Percentiles rank a stretch among this genome's conserved stretches.
Evolutionary conservation across 2,888 invertebrate genomes (phyloP).

Genomic region (Craniophora ligustri): DNA sequence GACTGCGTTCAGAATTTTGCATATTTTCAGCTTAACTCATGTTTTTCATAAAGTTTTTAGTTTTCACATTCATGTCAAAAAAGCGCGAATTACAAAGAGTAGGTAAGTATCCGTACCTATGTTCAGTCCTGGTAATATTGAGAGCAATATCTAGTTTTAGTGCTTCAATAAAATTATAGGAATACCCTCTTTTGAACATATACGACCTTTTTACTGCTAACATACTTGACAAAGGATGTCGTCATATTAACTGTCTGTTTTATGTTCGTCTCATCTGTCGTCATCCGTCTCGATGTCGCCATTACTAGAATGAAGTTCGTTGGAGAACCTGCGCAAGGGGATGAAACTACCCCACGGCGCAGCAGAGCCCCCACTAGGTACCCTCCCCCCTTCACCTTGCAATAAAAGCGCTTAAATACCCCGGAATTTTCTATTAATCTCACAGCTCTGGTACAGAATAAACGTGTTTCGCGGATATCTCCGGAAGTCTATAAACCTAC

Average conservation of each 20-base stretch:
- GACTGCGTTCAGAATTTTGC: no score
- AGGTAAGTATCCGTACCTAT: not conserved
- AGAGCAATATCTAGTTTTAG: not conserved
- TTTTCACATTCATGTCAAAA: slow-evolving; percentile 3
- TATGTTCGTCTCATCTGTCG: slow-evolving; percentile 56
- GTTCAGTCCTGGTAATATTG: not conserved
- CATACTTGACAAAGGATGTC: slow-evolving; percentile 50
- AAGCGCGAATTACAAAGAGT: slow-evolving; percentile 26
- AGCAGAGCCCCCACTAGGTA: slow-evolving; percentile 52
- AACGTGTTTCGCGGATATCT: not conserved
- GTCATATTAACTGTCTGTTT: slow-evolving; percentile 48
- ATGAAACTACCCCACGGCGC: slow-evolving; percentile 56
- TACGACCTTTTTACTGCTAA: slow-evolving; percentile 11
- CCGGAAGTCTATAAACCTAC: slow-evolving; percentile 4
- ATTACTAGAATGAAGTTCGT: slow-evolving; percentile 56
- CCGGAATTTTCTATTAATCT: slow-evolving; percentile 12
- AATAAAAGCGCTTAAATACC: slow-evolving; percentile 44
- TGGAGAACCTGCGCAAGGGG: slow-evolving; percentile 62
- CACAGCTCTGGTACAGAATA: not conserved
- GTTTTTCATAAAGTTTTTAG: slow-evolving; percentile 1
- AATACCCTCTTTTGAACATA: not conserved
- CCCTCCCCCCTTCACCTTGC: slow-evolving; percentile 55
- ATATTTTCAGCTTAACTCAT: no score
- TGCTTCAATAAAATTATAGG: not conserved
- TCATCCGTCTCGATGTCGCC: slow-evolving; percentile 66